Evolutionary conservation across 2,113 vertebrate species (phyloP), one percentile per base, ranked within the genome.

Genomic region (Corapipo altera): DNA sequence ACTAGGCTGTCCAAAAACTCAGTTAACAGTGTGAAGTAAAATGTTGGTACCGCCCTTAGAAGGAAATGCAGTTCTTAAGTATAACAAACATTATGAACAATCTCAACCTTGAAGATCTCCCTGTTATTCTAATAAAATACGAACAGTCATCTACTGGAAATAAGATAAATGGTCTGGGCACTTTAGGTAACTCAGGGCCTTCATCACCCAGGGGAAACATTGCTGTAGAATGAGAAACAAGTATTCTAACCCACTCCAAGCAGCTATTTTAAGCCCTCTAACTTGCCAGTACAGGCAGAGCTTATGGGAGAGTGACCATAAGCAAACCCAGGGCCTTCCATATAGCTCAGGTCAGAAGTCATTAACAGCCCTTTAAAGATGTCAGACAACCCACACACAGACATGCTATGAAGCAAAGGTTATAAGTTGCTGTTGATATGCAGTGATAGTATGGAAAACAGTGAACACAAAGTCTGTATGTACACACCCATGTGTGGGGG

Each of bases 181-280:
- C 76, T 89, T 89, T 12, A 91, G 8, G 39, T 48, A 91, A 67
- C 69, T 88, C 44, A 26, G 41, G 43, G 41, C 27, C 71, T 85
- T 57, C 39, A 81, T 35, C 39, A 77, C 12, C 37, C 91, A 88
- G 20, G 35, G 51, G 82, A 77, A 81, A 81, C 23, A 43, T 3
- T 77, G 71, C 69, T 88, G 41, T 11, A 67, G 75, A 88, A 67
- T 8, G 19, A 80, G 62, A 93, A 88, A 77, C 8, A 88, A 85
- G 39, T 33, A 80, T 54, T 83, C 54, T 62, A 37, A 66, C 51
- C 49, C 3, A 6, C 43, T 77, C 27, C 33, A 73, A 59, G 17
- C 11, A 86, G 85, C 39, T 96, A 48, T 84, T 88, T 90, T 55
- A 90, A 57, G 59, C 22, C 32, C 24, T 86, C 58, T 67, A 86